Evolutionary conservation across 2,113 vertebrate species (phyloP).

Genomic region (Megalops atlanticus): DNA sequence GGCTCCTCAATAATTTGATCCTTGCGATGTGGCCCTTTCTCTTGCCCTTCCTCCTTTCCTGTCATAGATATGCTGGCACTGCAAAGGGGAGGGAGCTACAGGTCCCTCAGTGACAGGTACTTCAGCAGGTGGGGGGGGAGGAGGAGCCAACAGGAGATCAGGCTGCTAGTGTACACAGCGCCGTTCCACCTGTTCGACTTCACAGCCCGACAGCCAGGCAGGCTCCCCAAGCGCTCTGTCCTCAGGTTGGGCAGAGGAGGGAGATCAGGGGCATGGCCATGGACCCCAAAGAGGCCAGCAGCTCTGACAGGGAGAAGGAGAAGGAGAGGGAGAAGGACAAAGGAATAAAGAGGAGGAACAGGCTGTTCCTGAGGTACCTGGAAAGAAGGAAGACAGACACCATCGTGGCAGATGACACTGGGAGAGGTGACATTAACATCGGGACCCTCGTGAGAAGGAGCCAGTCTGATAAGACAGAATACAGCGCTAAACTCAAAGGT

Average conservation of each 20-base stretch:
- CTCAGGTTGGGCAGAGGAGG: slow-evolving; percentile 32
- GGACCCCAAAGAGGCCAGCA: slow-evolving; percentile 70
- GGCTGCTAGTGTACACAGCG: slow-evolving; percentile 28
- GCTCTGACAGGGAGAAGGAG: slow-evolving; percentile 64
- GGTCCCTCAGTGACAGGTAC: slow-evolving; percentile 73
- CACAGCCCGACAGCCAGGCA: not conserved
- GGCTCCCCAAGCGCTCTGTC: slow-evolving; percentile 58
- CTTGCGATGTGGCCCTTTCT: not conserved
- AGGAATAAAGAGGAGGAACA: slow-evolving; percentile 75
- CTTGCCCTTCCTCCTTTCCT: slow-evolving; percentile 5
- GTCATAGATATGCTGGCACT: not conserved
- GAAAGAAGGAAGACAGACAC: slow-evolving; percentile 93
- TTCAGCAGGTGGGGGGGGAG: slow-evolving; percentile 72
- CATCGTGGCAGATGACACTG: slow-evolving; percentile 65
- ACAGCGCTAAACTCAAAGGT: slow-evolving; percentile 94
- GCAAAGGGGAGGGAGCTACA: slow-evolving; percentile 53
- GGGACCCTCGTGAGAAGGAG: slow-evolving; percentile 84
- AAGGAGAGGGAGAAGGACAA: slow-evolving; percentile 68
- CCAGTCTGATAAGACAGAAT: slow-evolving; percentile 95
- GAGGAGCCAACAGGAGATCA: slow-evolving; percentile 71
- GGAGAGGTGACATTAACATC: slow-evolving; percentile 75
- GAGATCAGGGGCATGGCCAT: slow-evolving; percentile 52
- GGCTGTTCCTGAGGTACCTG: slow-evolving; percentile 83
- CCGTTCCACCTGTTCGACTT: slow-evolving; percentile 3
- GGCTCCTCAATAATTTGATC: not conserved